Conservation (phyloP, 2,797 vertebrate species). For the Tinamus major region DNA sequence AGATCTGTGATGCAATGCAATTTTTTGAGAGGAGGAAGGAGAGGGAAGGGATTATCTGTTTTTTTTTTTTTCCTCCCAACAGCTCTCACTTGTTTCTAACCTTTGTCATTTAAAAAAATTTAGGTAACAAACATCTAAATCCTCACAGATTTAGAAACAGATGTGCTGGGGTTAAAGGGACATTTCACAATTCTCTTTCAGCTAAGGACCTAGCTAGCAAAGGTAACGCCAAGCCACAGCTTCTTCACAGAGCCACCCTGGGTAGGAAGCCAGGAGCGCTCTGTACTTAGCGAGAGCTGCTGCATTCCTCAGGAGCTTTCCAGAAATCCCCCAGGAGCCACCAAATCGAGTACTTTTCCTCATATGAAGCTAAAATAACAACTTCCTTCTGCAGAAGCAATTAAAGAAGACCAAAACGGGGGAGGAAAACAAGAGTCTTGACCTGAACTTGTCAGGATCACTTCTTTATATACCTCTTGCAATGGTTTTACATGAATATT, state of each 20-base stretch:
- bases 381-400: conserved; percentile 66
- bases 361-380: conserved; percentile 52
- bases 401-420: conserved; percentile 14
- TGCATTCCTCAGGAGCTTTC: conserved; percentile 70
- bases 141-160: conserved; percentile 52
- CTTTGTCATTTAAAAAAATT: conserved; percentile 21
- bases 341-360: conserved; percentile 47
- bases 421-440: neutral
- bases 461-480: neutral
- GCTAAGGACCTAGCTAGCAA: conserved; percentile 31
- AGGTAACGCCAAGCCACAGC: conserved; percentile 67
- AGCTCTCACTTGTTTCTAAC: neutral
- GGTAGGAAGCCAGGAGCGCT: conserved; percentile 57
- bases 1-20: neutral
- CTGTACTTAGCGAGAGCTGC: conserved; percentile 39
- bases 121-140: conserved; percentile 28
- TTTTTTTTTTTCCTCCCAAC: neutral
- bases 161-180: conserved; percentile 55
- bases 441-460: conserved; percentile 11
- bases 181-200: neutral
- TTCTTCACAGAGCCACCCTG: conserved; percentile 46
- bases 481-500: neutral
- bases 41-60: too few species aligned
- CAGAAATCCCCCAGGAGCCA: conserved; percentile 66
- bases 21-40: neutral